Evolutionary conservation across 2,797 vertebrate species (phyloP).

Genomic region (Chaunax sp.): DNA sequence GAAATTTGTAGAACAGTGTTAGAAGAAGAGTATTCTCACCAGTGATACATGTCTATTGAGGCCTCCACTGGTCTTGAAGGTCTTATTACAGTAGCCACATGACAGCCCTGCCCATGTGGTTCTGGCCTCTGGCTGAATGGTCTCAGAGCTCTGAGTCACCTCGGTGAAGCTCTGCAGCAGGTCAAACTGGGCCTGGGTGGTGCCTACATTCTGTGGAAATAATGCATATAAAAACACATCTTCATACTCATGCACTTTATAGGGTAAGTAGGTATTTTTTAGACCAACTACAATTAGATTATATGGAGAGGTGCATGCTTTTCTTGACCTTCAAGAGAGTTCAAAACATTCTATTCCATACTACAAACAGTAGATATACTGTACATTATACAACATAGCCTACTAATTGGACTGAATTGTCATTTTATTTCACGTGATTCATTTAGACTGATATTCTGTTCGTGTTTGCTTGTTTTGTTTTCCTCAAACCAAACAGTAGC

Average conservation of each 20-base stretch:
- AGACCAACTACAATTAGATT: conserved; percentile 1
- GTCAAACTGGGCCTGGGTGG: conserved; percentile 85
- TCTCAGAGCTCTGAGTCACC: conserved; percentile 80
- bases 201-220: conserved; percentile 72
- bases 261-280: not conserved
- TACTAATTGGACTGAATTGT: not conserved
- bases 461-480: not conserved
- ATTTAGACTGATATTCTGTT: not conserved
- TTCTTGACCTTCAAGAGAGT: not conserved
- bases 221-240: conserved; percentile 48
- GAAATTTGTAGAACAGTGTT: conserved; percentile 19
- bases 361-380: not conserved
- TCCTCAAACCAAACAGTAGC: not conserved
- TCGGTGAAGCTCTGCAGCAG: conserved; percentile 85
- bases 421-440: not conserved
- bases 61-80: conserved; percentile 89
- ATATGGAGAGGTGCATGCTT: not conserved
- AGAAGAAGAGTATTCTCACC: conserved; percentile 68
- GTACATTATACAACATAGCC: not conserved
- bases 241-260: conserved; percentile 27
- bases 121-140: conserved; percentile 70
- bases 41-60: conserved; percentile 90
- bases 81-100: conserved; percentile 90
- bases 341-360: not conserved
- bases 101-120: conserved; percentile 77